A percentile compares a stretch with the other conserved stretches of the same genome.
Evolutionary conservation across 2,113 vertebrate species (phyloP).

Genomic region (Lagopus muta): DNA sequence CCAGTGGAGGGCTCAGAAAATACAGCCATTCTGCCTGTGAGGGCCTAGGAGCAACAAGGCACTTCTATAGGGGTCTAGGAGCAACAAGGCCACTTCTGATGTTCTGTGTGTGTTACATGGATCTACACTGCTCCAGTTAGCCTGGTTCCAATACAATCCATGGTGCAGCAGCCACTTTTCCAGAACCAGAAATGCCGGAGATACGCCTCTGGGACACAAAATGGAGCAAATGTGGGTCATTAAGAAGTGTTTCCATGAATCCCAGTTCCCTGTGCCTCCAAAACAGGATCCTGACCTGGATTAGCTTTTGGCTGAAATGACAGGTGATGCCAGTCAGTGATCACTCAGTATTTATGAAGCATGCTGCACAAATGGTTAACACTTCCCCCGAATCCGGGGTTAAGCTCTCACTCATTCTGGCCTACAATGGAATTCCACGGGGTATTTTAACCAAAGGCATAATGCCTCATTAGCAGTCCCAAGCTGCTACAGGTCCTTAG

Average conservation of each 20-base stretch:
- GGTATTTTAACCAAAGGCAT: conserved; percentile 27
- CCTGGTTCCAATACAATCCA: not conserved
- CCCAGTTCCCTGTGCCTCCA: not conserved
- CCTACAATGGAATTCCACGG: conserved; percentile 2
- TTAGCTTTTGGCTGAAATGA: not conserved
- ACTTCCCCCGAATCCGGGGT: not conserved
- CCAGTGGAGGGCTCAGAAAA: not conserved
- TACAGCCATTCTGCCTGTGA: not conserved
- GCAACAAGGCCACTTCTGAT: rapidly evolving
- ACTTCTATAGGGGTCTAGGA: rapidly evolving
- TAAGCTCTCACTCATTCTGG: conserved; percentile 10
- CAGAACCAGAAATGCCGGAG: not conserved
- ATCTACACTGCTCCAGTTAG: not conserved
- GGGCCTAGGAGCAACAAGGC: not conserved
- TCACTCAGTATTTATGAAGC: not conserved
- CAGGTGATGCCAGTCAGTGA: not conserved
- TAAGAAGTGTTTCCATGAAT: not conserved
- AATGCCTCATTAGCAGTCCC: conserved; percentile 35
- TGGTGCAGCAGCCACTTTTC: not conserved
- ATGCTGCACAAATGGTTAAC: not conserved
- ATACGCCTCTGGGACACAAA: not conserved
- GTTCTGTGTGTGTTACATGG: not conserved
- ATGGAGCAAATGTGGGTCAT: not conserved
- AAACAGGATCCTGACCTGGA: not conserved
- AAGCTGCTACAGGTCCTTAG: not conserved